Evolutionary conservation across 1,140 invertebrate species (phyloP).

Genomic region (Lerema accius): DNA sequence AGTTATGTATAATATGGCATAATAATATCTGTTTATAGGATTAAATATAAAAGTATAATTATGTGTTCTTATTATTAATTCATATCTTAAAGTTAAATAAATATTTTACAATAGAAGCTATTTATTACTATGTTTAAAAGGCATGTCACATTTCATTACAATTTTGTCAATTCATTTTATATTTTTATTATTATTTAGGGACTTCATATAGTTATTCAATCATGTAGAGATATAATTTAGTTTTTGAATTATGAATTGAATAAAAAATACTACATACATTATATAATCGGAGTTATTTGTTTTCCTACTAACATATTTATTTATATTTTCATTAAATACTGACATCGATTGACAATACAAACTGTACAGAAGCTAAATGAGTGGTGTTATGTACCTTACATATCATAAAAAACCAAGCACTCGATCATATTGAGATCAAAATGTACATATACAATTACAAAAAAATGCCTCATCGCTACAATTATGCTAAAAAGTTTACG

Average conservation of each 20-base stretch:
- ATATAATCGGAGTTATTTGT: conserved; percentile 5
- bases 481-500: conserved; percentile 59
- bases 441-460: conserved; percentile 72
- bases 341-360: conserved; percentile 66
- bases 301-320: conserved; percentile 29
- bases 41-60: conserved; percentile 5
- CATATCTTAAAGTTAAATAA: conserved; percentile 18
- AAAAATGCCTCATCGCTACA: conserved; percentile 57
- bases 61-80: neutral
- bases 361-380: conserved; percentile 79
- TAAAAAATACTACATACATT: no score
- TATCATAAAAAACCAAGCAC: conserved; percentile 71
- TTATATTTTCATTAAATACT: conserved; percentile 43
- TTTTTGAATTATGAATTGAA: no score
- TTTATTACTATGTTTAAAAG: conserved; percentile 13
- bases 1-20: neutral
- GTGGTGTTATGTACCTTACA: conserved; percentile 82
- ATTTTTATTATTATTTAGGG: no score
- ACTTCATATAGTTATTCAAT: no score
- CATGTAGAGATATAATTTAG: no score
- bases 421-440: conserved; percentile 81
- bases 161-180: no score
- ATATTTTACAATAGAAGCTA: conserved; percentile 28
- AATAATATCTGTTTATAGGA: neutral
- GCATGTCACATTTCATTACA: conserved; percentile 5